Percentiles rank a stretch among this genome's conserved stretches.
phyloP scores from a whole-genome alignment of 2,888 invertebrate genomes.

The Stenolophus ochropezus region DNA sequence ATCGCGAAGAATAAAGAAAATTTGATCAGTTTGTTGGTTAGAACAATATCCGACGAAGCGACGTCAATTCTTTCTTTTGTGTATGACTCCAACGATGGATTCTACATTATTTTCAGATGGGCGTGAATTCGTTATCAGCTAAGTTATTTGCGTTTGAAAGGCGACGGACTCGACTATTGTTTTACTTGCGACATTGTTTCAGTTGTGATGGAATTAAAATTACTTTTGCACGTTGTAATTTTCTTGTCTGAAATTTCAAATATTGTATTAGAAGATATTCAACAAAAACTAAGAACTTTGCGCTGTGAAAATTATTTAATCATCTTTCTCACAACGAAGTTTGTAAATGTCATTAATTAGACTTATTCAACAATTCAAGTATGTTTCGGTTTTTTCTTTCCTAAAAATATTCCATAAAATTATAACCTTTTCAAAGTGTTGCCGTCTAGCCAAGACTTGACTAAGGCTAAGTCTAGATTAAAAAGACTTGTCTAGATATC shows the following conservation, averaged over 20 bases:
- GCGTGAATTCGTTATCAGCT: slow-evolving; percentile 30
- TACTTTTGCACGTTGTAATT: slow-evolving; percentile 17
- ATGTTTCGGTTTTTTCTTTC: background rate
- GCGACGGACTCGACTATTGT: slow-evolving; percentile 4
- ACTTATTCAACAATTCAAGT: background rate
- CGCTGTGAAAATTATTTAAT: background rate
- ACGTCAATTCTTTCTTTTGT: background rate
- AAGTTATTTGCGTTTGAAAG: slow-evolving; percentile 35
- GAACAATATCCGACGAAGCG: slow-evolving; percentile 1
- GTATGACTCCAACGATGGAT: slow-evolving; percentile 14
- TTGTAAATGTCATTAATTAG: background rate
- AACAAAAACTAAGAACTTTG: background rate
- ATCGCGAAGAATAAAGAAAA: background rate
- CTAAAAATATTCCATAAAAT: background rate
- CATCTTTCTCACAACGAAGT: background rate
- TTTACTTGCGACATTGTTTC: slow-evolving; percentile 25
- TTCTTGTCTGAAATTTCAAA: slow-evolving; percentile 20
- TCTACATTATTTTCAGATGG: slow-evolving; percentile 26
- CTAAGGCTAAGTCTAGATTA: too few species aligned
- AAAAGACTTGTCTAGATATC: too few species aligned
- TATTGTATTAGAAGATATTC: slow-evolving; percentile 11
- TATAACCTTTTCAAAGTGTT: too few species aligned
- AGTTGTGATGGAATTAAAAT: slow-evolving; percentile 34
- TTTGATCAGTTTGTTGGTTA: background rate
- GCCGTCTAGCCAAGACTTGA: too few species aligned